Percentiles rank a stretch among this genome's conserved stretches.
Conservation (phyloP, 2,888 invertebrate genomes). For the Vandiemenella viatica region DNA sequence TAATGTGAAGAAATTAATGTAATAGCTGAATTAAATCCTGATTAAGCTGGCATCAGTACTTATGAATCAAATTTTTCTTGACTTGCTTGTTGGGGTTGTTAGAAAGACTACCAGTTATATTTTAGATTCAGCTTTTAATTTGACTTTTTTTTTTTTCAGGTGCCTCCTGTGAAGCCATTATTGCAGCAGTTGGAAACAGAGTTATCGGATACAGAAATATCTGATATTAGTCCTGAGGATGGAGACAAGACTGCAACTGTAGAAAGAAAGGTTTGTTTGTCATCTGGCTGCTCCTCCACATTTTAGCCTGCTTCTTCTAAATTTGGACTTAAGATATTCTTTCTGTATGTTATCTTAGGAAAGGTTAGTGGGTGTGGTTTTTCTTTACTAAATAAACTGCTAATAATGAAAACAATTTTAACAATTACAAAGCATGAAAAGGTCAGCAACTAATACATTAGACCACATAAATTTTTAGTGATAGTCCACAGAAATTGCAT, state of each 20-base stretch:
- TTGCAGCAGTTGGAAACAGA: conserved; percentile 55
- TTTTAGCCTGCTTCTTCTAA: too few relatives aligned
- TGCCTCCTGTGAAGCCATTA: conserved; percentile 48
- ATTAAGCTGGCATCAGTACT: not conserved
- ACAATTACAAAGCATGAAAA: too few relatives aligned
- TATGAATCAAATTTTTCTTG: too few relatives aligned
- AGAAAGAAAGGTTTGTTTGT: conserved; percentile 39
- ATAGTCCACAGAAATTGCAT: too few relatives aligned
- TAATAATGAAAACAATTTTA: not conserved
- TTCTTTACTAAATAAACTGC: not conserved
- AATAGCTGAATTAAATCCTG: not conserved
- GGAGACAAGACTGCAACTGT: conserved; percentile 59
- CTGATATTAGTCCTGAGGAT: conserved; percentile 69
- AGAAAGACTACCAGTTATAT: not conserved
- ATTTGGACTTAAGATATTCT: too few relatives aligned
- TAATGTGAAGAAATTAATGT: not conserved
- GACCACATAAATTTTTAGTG: too few relatives aligned
- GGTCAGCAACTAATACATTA: too few relatives aligned
- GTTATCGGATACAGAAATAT: conserved; percentile 73
- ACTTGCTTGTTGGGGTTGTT: conserved; percentile 19
- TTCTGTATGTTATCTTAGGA: too few relatives aligned
- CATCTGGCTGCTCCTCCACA: too few relatives aligned
- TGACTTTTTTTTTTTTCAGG: conserved; percentile 1
- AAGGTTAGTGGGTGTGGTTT: conserved; percentile 4
- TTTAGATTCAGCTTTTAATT: not conserved